Percentiles rank a stretch among this genome's conserved stretches.
These are phyloP conservation scores for Danaus chrysippus DNA, from an alignment of 2,888 invertebrate species.

Conservation along the genomic window DNA sequence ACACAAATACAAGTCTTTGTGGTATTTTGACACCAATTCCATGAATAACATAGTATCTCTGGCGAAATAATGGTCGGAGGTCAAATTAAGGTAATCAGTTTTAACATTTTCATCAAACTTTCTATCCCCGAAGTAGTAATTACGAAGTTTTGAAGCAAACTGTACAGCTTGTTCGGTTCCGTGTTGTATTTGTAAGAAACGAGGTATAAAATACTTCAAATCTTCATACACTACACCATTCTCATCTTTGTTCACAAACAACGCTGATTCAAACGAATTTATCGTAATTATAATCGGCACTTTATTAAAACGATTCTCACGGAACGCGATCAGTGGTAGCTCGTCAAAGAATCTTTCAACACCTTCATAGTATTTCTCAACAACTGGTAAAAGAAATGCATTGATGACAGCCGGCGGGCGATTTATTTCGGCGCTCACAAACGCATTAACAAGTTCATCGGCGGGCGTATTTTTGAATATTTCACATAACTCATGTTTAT, in stretches of 20 bases:
- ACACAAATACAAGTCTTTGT: constrained; percentile 45
- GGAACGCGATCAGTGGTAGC: constrained; percentile 45
- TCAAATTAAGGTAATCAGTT: constrained; percentile 46
- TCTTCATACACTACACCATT: constrained; percentile 50
- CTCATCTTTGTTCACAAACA: constrained; percentile 47
- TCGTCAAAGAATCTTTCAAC: constrained; percentile 52
- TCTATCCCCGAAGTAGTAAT: constrained; percentile 52
- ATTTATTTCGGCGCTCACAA: constrained; percentile 44
- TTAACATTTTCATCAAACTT: constrained; percentile 36
- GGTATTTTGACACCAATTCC: constrained; percentile 43
- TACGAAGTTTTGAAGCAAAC: constrained; percentile 40
- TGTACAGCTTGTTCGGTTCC: constrained; percentile 34
- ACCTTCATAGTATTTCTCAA: constrained; percentile 54
- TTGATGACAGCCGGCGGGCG: constrained; percentile 42
- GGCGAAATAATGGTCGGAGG: constrained; percentile 53
- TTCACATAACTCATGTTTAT: constrained; percentile 43
- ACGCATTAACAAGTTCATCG: constrained; percentile 54
- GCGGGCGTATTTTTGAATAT: constrained; percentile 44
- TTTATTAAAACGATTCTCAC: constrained; percentile 44
- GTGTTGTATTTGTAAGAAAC: constrained; percentile 39
- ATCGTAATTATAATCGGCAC: constrained; percentile 50
- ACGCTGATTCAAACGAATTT: constrained; percentile 55
- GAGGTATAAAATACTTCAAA: constrained; percentile 51
- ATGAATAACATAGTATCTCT: constrained; percentile 46
- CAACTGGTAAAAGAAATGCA: constrained; percentile 52